Base-by-base conservation (phyloP, 1,140 invertebrate species). In the Drosophila kepulauana region DNA sequence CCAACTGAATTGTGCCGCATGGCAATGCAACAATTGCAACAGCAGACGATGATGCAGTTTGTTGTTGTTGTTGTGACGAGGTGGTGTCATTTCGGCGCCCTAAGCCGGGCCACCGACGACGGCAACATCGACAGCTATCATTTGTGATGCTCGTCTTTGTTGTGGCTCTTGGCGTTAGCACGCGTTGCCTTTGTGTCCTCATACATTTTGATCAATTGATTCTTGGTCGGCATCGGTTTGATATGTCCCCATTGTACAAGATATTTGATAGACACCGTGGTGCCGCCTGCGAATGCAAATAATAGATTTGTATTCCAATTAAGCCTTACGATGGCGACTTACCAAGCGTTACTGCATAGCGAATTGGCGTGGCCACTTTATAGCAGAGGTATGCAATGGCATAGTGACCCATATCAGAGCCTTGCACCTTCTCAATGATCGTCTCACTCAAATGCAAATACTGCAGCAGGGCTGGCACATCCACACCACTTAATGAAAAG, bases 281-380 rank as follows among this genome's bases (percentile, higher is more conserved):
- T 96, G n/a, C 95, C 95, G 38, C 94, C 95, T 93, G 64, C 41
- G 20, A 48, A 62, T 28, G 30, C 25, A 35, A 30, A 13, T 13
- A n/a, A 54, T 16, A 7, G 1, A 20, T 38, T n/a, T 25, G 35
- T 15, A 30, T 5, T 10, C 16, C 7, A 10, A 25, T 10, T 54
- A 25, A 13, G 16, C 4, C 11, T 28, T 11, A 3, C n/a, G 30
- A 33, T 16, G 33, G 33, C 0, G 2, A 13, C 75, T 94, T 94
- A 96, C 96, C 97, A 79, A 99, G 82, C 28, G 98, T 99, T 1
- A 98, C 95, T 2, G 97, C 96, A 93, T 99, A 99, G 79, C 98
- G 94, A 11, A 97, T 85, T 1, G 98, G 98, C 16, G 98, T 98
- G 11, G 96, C 95, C 75, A 99, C 94, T 94, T 99, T 99, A 92